Percentiles rank a stretch among this genome's conserved stretches.
Conservation (phyloP, 2,888 invertebrate genomes). For the Bellardia pandia region DNA sequence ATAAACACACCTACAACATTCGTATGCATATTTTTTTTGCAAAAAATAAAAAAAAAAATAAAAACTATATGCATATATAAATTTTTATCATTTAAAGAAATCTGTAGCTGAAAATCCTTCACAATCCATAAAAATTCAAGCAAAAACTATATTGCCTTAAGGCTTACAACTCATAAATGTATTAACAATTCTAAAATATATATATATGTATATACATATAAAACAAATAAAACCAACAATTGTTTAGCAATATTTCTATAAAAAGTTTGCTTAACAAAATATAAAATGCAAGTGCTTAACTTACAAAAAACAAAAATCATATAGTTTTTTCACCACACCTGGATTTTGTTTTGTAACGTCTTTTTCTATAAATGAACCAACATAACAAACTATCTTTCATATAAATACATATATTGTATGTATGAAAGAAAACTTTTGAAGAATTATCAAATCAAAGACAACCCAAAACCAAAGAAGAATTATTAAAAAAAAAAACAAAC, state of each 20-base stretch:
- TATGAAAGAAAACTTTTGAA: slow-evolving; percentile 12
- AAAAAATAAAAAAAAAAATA: background rate
- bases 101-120: slow-evolving; percentile 65
- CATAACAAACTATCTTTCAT: slow-evolving; percentile 41
- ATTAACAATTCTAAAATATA: slow-evolving; percentile 72
- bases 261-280: slow-evolving; percentile 48
- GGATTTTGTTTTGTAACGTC: slow-evolving; percentile 71
- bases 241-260: slow-evolving; percentile 56
- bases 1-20: slow-evolving; percentile 68
- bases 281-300: slow-evolving; percentile 64
- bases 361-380: slow-evolving; percentile 52
- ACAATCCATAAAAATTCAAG: slow-evolving; percentile 47
- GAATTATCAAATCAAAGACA: slow-evolving; percentile 38
- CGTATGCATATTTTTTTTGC: slow-evolving; percentile 17
- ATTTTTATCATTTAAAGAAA: slow-evolving; percentile 71
- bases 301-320: slow-evolving; percentile 23
- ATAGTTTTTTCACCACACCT: slow-evolving; percentile 62
- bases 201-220: slow-evolving; percentile 13
- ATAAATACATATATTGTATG: background rate
- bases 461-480: slow-evolving; percentile 29
- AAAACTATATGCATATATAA: slow-evolving; percentile 58
- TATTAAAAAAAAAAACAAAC: slow-evolving; percentile 56
- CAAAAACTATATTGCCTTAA: slow-evolving; percentile 52
- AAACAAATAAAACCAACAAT: slow-evolving; percentile 62
- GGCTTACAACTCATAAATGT: slow-evolving; percentile 71